Evolutionary conservation across 2,797 vertebrate species (phyloP).

Genomic region (Typhlichthys subterraneus): DNA sequence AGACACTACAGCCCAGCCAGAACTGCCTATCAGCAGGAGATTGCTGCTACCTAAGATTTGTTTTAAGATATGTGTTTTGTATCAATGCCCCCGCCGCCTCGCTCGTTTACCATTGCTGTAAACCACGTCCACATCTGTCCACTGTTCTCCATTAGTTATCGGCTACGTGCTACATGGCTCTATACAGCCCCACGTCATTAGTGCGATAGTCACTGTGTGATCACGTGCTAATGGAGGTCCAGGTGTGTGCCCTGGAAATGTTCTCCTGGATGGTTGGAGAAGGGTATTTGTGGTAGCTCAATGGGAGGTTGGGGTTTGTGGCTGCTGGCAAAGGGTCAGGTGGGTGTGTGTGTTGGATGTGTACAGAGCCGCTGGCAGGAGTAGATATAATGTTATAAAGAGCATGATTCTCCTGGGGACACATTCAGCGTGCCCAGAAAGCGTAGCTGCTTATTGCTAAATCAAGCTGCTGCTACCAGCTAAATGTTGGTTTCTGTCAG

Average conservation of each 20-base stretch:
- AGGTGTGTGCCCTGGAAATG: slow-evolving; percentile 42
- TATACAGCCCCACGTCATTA: slow-evolving; percentile 29
- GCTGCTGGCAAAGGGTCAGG: slow-evolving; percentile 60
- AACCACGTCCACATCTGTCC: slow-evolving; percentile 38
- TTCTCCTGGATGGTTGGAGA: slow-evolving; percentile 40
- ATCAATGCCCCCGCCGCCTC: slow-evolving; percentile 31
- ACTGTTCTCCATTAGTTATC: slow-evolving; percentile 33
- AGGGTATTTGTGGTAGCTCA: slow-evolving; percentile 45
- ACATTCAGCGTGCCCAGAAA: slow-evolving; percentile 51
- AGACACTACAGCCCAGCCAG: slow-evolving; percentile 35
- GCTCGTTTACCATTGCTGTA: slow-evolving; percentile 40
- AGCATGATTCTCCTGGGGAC: slow-evolving; percentile 59
- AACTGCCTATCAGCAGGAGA: slow-evolving; percentile 35
- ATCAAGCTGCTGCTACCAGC: slow-evolving; percentile 37
- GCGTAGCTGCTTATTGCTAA: slow-evolving; percentile 30
- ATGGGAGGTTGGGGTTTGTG: slow-evolving; percentile 15
- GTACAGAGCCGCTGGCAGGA: slow-evolving; percentile 38
- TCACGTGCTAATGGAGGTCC: slow-evolving; percentile 54
- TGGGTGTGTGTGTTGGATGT: slow-evolving; percentile 37
- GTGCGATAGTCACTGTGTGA: too few relatives aligned
- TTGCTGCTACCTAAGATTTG: slow-evolving; percentile 42
- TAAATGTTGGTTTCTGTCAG: not conserved
- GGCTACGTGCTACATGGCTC: slow-evolving; percentile 12
- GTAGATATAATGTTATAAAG: slow-evolving; percentile 65
- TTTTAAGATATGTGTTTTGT: slow-evolving; percentile 42